Conservation (phyloP, 2,113 vertebrate genomes). For the Eretmochelys imbricata region DNA sequence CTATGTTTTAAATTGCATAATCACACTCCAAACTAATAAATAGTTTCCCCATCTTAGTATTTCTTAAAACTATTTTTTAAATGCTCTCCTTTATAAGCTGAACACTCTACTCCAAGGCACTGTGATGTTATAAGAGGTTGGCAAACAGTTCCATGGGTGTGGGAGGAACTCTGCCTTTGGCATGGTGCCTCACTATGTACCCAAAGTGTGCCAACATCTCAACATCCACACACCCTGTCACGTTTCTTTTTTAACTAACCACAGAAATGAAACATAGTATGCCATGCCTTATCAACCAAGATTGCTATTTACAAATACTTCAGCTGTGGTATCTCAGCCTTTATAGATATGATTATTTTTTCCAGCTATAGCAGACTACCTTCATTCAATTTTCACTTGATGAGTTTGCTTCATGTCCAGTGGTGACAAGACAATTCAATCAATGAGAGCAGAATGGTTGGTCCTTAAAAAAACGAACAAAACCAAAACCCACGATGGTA, state of each 20-base stretch:
- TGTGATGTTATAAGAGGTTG: not conserved
- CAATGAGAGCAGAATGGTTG: not conserved
- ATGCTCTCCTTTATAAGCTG: not conserved
- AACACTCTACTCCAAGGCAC: not conserved
- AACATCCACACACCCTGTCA: fast-evolving
- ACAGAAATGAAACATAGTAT: not conserved
- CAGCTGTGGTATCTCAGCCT: not conserved
- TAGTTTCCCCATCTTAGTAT: not conserved
- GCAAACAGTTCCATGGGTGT: not conserved
- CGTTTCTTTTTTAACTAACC: not conserved
- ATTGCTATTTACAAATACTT: conserved; percentile 3
- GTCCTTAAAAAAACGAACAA: not conserved
- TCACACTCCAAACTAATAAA: not conserved
- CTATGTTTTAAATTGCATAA: not conserved
- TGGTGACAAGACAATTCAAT: conserved; percentile 8
- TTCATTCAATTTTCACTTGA: conserved; percentile 18
- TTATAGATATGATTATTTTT: conserved; percentile 12
- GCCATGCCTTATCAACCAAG: not conserved
- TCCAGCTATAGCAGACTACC: not conserved
- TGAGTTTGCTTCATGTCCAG: not conserved
- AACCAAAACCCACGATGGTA: not conserved
- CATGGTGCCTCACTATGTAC: not conserved
- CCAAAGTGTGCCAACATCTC: not conserved
- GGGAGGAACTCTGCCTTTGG: not conserved
- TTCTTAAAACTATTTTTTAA: conserved; percentile 13